Base-by-base conservation (phyloP, 2,888 invertebrate species). In the Corythucha ciliata region DNA sequence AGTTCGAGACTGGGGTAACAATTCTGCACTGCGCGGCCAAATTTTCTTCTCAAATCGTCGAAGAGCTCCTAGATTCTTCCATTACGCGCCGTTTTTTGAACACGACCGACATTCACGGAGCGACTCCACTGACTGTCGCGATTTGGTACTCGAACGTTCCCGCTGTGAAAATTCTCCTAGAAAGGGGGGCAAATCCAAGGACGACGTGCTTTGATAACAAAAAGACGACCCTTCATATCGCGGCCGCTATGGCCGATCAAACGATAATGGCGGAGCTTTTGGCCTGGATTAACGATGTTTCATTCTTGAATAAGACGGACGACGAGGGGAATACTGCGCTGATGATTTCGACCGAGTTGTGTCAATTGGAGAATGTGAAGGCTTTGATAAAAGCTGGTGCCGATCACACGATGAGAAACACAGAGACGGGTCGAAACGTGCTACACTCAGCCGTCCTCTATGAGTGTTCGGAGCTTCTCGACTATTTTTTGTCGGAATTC, bases 381-480 rank as follows among this genome's bases (percentile, higher is more conserved):
- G 10, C 22, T 2, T 22, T 45, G 16, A n/a, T 45, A n/a, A 7
- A 32, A 45, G 45, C 45, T 8, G 45, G 45, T 18, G 45, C 45
- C 2, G 26, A 18, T 32, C 33, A 32, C 18, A 8, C n/a, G 6
- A 26, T n/a, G 26, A 32, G 10, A 18, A 45, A 45, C 16, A 32
- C 4, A 18, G 10, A 16, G 10, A 33, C 45, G 2, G 32, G 20
- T 14, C 22, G 45, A 12, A 45, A 45, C 33, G 4, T 33, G 8
- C 18, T 45, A 2, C 45, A 45, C 21, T 18, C 32, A 16, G n/a
- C 29, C n/a, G 33, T 45, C 2, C 20, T 45, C 7, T 20, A 45
- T 33, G 22, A 29, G 16, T 21, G 32, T n/a, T 4, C 6, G 18
- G n/a, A 32, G 12, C 20, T 45, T 2, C 4, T 45, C 12, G 20